Conservation (phyloP, 2,888 invertebrate genomes). For the Plutella xylostella region DNA sequence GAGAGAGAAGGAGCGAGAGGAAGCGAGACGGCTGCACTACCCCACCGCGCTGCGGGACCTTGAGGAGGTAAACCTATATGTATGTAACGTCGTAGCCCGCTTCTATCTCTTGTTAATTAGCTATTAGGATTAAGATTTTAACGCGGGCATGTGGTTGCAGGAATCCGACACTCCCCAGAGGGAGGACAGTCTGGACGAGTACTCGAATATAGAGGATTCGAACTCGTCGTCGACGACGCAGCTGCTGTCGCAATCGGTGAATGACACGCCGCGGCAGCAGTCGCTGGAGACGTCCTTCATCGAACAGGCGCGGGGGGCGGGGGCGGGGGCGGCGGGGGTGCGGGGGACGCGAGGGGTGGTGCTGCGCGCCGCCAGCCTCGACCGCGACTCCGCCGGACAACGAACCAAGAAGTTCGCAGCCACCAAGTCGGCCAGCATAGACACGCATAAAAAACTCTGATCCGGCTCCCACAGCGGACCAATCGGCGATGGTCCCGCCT, state of each 20-base stretch:
- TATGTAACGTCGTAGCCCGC: background rate
- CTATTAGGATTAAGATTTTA: too few species aligned
- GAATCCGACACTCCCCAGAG: constrained; percentile 56
- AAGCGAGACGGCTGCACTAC: constrained; percentile 42
- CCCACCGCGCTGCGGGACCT: constrained; percentile 50
- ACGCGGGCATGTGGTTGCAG: constrained; percentile 22
- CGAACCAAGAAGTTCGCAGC: constrained; percentile 42
- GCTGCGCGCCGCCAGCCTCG: constrained; percentile 59
- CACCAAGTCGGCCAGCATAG: constrained; percentile 51
- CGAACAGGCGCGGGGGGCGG: constrained; percentile 29
- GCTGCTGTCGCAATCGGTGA: constrained; percentile 48
- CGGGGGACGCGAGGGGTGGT: constrained; percentile 42
- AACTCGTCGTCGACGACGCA: constrained; percentile 55
- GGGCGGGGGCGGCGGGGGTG: constrained; percentile 40
- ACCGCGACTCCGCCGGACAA: constrained; percentile 35
- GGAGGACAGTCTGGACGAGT: constrained; percentile 55
- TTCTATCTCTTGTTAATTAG: too few species aligned
- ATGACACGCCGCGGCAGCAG: constrained; percentile 34
- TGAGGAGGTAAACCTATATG: constrained; percentile 42
- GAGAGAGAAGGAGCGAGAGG: constrained; percentile 46
- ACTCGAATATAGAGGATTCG: constrained; percentile 51
- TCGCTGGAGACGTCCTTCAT: constrained; percentile 53
- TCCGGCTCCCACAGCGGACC: constrained; percentile 41
- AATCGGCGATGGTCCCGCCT: constrained; percentile 18
- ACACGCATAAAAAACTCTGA: constrained; percentile 63